Evolutionary conservation across 2,888 invertebrate species (phyloP).

Genomic region (Branchipolynoe longqiensis): DNA sequence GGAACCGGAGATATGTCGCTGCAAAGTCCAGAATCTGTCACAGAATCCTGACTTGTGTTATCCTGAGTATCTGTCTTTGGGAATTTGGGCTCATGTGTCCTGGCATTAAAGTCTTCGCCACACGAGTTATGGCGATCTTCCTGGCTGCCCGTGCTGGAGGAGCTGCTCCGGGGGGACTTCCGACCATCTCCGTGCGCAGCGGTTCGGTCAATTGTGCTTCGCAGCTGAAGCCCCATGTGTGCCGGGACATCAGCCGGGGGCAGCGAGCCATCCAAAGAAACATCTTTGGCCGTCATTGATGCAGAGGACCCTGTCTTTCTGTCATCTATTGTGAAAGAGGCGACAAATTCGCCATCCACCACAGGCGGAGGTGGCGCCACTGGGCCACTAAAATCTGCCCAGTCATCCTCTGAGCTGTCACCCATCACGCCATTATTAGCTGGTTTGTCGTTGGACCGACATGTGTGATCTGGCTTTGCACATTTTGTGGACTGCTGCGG

Average conservation of each 20-base stretch:
- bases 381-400: slow-evolving; percentile 48
- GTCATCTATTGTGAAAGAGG: slow-evolving; percentile 30
- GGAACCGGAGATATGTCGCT: slow-evolving; percentile 61
- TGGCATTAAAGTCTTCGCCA: slow-evolving; percentile 13
- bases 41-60: slow-evolving; percentile 60
- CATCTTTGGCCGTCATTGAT: slow-evolving; percentile 9
- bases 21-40: slow-evolving; percentile 56
- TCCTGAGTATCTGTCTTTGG: slow-evolving; percentile 52
- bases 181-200: slow-evolving; percentile 34
- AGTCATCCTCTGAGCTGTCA: slow-evolving; percentile 19
- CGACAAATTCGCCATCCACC: slow-evolving; percentile 35
- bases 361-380: slow-evolving; percentile 18
- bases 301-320: slow-evolving; percentile 20
- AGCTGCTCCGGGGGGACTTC: slow-evolving; percentile 45
- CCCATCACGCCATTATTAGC: not conserved
- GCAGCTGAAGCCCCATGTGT: slow-evolving; percentile 29
- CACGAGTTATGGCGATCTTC: slow-evolving; percentile 34
- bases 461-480: not conserved
- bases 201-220: slow-evolving; percentile 28
- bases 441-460: not conserved
- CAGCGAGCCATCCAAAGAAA: not conserved
- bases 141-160: slow-evolving; percentile 22
- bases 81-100: slow-evolving; percentile 29
- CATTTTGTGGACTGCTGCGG: not conserved
- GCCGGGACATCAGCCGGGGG: not conserved